A percentile compares a stretch with the other conserved stretches of the same genome.
These are phyloP conservation scores for Rhaphigaster nebulosa DNA, from an alignment of 2,888 invertebrate species.

Conservation along the genomic window DNA sequence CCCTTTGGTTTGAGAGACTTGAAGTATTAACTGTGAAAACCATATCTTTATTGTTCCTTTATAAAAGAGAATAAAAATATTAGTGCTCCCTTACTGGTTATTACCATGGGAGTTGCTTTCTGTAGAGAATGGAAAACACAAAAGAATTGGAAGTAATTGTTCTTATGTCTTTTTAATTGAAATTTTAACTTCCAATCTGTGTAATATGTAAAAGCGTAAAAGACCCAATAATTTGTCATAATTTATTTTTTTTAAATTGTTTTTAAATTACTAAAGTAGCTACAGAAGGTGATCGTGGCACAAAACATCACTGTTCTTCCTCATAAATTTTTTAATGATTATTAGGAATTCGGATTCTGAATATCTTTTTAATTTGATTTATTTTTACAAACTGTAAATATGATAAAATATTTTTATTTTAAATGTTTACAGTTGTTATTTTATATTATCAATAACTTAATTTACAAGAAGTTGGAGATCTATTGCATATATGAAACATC, in stretches of 20 bases:
- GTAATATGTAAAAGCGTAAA: background rate
- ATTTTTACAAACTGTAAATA: background rate
- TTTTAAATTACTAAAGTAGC: conserved; percentile 9
- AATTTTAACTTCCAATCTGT: conserved; percentile 12
- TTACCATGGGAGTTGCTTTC: background rate
- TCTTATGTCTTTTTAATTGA: conserved; percentile 16
- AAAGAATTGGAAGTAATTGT: conserved; percentile 29
- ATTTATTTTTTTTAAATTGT: conserved; percentile 25
- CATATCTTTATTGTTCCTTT: conserved; percentile 43
- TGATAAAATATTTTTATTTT: background rate
- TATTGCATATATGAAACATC: background rate
- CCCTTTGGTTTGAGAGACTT: conserved; percentile 1
- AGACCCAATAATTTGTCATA: background rate
- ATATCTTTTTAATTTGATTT: background rate
- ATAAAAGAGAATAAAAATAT: conserved; percentile 28
- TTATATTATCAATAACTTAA: background rate
- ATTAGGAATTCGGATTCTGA: background rate
- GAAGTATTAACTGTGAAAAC: conserved; percentile 36
- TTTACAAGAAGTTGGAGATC: background rate
- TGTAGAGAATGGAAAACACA: conserved; percentile 9
- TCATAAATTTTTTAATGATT: background rate
- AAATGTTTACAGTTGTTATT: background rate
- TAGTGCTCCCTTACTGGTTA: conserved; percentile 8
- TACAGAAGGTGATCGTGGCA: background rate
- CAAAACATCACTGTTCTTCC: conserved; percentile 36